These are phyloP conservation scores for Lagocephalus sceleratus DNA, from an alignment of 2,797 vertebrate genomes.

Conservation along the genomic window DNA sequence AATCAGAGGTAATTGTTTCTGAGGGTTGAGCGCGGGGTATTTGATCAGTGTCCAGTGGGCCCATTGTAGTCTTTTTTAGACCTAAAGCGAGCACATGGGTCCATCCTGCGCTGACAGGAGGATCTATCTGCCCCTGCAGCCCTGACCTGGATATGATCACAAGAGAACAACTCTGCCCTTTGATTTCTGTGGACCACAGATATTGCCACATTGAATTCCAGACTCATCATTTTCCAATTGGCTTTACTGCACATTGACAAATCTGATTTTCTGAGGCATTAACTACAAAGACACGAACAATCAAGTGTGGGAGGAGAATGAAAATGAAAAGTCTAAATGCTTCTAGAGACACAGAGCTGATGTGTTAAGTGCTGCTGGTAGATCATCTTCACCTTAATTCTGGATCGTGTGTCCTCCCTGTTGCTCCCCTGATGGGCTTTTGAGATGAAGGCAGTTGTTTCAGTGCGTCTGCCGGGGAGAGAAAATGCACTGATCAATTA, in stretches of 20 bases:
- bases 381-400: constrained; percentile 13
- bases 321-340: constrained; percentile 1
- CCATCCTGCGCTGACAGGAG: no score
- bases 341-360: not conserved
- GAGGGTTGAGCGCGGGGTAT: no score
- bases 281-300: constrained; percentile 12
- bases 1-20: no score
- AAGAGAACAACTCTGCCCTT: no score
- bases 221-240: no score
- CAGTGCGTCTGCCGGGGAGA: constrained; percentile 45
- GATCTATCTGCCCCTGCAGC: no score
- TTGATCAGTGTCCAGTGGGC: no score
- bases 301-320: constrained; percentile 1
- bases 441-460: constrained; percentile 53
- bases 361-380: not conserved
- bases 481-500: constrained; percentile 74
- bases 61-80: no score
- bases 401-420: constrained; percentile 28
- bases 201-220: no score
- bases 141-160: no score
- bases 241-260: constrained; percentile 4
- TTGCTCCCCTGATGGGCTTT: constrained; percentile 41
- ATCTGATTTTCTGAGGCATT: constrained; percentile 11
- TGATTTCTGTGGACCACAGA: no score
- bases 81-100: no score